Evolutionary conservation across 2,797 vertebrate genomes (phyloP).

Genomic region (Microctenopoma stevenorrisi): DNA sequence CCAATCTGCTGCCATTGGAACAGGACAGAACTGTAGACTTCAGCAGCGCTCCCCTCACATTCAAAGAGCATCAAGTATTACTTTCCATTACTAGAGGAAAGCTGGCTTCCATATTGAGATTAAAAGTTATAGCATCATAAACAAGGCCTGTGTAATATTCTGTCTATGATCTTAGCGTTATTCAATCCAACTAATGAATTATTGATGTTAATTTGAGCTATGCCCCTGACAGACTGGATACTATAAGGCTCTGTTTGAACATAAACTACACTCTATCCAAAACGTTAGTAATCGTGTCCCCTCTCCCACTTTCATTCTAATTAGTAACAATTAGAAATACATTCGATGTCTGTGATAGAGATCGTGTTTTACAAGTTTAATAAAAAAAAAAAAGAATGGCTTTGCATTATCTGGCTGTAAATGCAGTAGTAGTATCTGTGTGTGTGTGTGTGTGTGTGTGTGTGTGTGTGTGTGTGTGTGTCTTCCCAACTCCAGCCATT

Average conservation of each 20-base stretch:
- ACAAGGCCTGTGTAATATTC: slow-evolving; percentile 27
- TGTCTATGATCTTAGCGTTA: slow-evolving; percentile 19
- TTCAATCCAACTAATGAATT: slow-evolving; percentile 43
- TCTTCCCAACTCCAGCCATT: slow-evolving; percentile 4
- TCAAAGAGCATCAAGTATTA: slow-evolving; percentile 37
- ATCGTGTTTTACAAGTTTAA: slow-evolving; percentile 4
- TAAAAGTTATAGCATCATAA: slow-evolving; percentile 46
- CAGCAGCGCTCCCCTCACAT: slow-evolving; percentile 33
- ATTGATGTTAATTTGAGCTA: slow-evolving; percentile 17
- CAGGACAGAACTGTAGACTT: slow-evolving; percentile 33
- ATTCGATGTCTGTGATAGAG: not conserved
- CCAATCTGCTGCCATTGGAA: slow-evolving; percentile 51
- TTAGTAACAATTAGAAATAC: slow-evolving; percentile 14
- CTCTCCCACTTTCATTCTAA: not conserved
- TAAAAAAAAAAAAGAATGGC: not conserved
- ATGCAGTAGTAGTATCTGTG: slow-evolving; percentile 5
- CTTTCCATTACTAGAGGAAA: slow-evolving; percentile 39
- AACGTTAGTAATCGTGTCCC: not conserved
- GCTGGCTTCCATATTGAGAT: slow-evolving; percentile 44
- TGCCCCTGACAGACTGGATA: slow-evolving; percentile 16
- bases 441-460: not conserved
- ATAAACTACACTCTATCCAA: not conserved
- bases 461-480: not conserved
- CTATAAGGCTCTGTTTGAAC: slow-evolving; percentile 10
- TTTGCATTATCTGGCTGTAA: slow-evolving; percentile 1